Conservation (phyloP, 1,140 invertebrate species). For the Mycetomoellerius zeteki region DNA sequence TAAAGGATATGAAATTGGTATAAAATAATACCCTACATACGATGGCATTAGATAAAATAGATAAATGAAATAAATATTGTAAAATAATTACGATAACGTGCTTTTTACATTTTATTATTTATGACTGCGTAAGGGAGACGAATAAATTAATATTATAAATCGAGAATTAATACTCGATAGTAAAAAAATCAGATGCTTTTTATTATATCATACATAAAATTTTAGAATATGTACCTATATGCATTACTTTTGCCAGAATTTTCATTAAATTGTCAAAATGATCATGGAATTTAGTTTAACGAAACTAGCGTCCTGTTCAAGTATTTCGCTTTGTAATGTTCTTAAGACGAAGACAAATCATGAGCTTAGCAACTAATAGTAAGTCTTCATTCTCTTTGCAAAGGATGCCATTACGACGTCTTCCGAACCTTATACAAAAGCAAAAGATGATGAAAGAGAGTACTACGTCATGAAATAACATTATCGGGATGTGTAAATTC, state of each 20-base stretch:
- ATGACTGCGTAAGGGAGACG: background rate
- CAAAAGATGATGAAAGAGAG: slow-evolving; percentile 30
- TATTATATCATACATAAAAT: background rate
- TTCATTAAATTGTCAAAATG: slow-evolving; percentile 28
- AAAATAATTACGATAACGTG: background rate
- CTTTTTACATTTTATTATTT: slow-evolving; percentile 9
- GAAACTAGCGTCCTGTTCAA: background rate
- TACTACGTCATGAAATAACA: slow-evolving; percentile 43
- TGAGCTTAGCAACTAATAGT: slow-evolving; percentile 68
- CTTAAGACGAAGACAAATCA: slow-evolving; percentile 53
- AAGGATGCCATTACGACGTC: slow-evolving; percentile 72
- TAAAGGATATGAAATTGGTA: background rate
- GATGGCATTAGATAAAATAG: background rate
- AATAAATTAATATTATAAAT: slow-evolving; percentile 3
- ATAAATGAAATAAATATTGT: background rate
- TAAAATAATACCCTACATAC: background rate
- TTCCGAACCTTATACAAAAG: slow-evolving; percentile 59
- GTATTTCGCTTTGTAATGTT: slow-evolving; percentile 13
- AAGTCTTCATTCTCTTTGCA: slow-evolving; percentile 65
- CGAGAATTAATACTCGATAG: slow-evolving; percentile 3
- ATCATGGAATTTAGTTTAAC: slow-evolving; percentile 17
- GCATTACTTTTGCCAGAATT: background rate
- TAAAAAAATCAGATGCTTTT: background rate
- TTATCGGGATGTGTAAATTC: slow-evolving; percentile 46
- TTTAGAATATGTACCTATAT: background rate